These are phyloP conservation scores for Drosophila nannoptera DNA, from an alignment of 1,140 invertebrate species.

Conservation along the genomic window DNA sequence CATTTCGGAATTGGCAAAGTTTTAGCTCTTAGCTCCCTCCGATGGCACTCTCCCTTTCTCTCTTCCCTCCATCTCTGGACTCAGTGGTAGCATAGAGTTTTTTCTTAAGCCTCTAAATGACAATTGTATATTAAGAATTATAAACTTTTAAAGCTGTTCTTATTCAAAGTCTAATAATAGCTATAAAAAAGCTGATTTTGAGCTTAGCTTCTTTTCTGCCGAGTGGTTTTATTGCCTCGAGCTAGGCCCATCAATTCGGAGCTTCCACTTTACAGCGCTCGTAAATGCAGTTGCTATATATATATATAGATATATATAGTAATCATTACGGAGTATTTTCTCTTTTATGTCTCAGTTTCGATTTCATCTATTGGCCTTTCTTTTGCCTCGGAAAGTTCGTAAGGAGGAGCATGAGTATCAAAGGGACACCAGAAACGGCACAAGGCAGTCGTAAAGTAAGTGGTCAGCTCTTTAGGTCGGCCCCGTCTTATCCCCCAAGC, in stretches of 20 bases:
- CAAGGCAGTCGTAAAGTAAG: slow-evolving; percentile 69
- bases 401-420: slow-evolving; percentile 63
- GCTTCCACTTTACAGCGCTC: slow-evolving; percentile 2
- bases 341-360: not conserved
- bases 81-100: too few relatives aligned
- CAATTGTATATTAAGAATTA: too few relatives aligned
- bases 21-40: too few relatives aligned
- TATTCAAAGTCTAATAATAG: too few relatives aligned
- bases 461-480: slow-evolving; percentile 38
- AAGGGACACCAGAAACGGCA: slow-evolving; percentile 52
- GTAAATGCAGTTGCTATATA: too few relatives aligned
- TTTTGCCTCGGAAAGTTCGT: slow-evolving; percentile 35
- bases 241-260: not conserved
- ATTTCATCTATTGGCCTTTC: slow-evolving; percentile 10
- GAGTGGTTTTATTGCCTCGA: not conserved
- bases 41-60: too few relatives aligned
- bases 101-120: too few relatives aligned
- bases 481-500: not conserved
- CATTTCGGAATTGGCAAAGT: too few relatives aligned
- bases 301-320: not conserved
- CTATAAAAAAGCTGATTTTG: too few relatives aligned
- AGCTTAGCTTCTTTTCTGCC: too few relatives aligned
- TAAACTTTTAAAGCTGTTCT: too few relatives aligned
- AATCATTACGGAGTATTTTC: not conserved
- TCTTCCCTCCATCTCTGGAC: too few relatives aligned